Conservation (phyloP, 2,888 invertebrate genomes). For the Cheilosia variabilis region DNA sequence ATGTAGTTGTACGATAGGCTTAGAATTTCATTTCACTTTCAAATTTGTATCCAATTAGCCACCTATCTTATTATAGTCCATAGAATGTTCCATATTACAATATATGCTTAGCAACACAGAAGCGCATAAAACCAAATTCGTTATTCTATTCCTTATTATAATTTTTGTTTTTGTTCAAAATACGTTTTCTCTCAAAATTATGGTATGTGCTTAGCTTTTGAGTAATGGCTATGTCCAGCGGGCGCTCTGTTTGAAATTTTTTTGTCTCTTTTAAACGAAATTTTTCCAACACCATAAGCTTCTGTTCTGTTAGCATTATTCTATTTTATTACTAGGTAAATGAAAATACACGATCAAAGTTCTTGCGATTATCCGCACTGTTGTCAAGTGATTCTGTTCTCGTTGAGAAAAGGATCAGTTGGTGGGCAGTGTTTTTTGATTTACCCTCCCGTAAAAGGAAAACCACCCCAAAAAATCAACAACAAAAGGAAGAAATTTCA, state of each 20-base stretch:
- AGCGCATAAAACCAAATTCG: constrained; percentile 66
- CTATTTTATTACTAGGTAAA: constrained; percentile 21
- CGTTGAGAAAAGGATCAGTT: constrained; percentile 11
- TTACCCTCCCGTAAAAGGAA: constrained; percentile 31
- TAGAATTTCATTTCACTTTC: constrained; percentile 24
- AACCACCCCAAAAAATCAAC: background rate
- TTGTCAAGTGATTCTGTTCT: constrained; percentile 38
- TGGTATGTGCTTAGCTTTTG: constrained; percentile 73
- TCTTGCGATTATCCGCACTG: constrained; percentile 54
- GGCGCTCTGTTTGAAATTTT: constrained; percentile 59
- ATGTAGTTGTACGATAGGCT: constrained; percentile 65
- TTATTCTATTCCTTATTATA: constrained; percentile 22
- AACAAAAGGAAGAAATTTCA: background rate
- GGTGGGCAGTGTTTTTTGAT: constrained; percentile 44
- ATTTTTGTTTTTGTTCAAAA: constrained; percentile 33
- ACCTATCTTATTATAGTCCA: constrained; percentile 26
- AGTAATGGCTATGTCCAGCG: constrained; percentile 52
- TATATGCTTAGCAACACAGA: constrained; percentile 74
- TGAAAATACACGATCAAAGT: constrained; percentile 70
- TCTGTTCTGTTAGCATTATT: constrained; percentile 70
- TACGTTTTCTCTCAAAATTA: constrained; percentile 42
- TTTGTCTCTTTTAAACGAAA: constrained; percentile 34
- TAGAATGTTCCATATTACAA: constrained; percentile 48
- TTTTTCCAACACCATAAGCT: constrained; percentile 58
- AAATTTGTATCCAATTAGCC: constrained; percentile 33